These are phyloP conservation scores for Rhea americana DNA, from an alignment of 2,113 vertebrate genomes.

Conservation along the genomic window DNA sequence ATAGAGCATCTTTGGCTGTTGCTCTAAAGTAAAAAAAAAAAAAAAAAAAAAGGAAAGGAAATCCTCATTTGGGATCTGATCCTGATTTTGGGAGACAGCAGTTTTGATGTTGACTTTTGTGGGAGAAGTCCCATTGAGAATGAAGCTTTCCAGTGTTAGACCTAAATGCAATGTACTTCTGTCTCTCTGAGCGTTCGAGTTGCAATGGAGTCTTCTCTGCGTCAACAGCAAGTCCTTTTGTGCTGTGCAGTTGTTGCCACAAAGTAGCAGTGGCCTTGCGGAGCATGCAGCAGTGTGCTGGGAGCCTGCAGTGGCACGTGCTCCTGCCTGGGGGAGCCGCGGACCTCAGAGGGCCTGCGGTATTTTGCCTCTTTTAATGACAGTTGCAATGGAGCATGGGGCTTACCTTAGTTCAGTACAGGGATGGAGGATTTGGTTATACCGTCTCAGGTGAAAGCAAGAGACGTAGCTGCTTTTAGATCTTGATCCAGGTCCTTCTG, in stretches of 20 bases:
- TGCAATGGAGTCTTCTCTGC: not conserved
- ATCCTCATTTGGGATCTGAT: not conserved
- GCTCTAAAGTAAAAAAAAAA: too few species aligned
- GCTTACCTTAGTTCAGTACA: not conserved
- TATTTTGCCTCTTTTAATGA: not conserved
- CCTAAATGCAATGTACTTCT: accelerated
- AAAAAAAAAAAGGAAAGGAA: not conserved
- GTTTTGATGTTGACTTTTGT: not conserved
- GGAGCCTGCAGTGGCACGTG: not conserved
- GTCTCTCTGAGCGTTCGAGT: not conserved
- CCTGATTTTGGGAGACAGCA: not conserved
- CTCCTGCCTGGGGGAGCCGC: accelerated
- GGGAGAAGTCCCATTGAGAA: not conserved
- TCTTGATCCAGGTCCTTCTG: not conserved
- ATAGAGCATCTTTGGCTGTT: not conserved
- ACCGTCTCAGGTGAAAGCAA: not conserved
- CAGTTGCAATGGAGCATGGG: not conserved
- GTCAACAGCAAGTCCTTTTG: too few species aligned
- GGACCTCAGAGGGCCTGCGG: not conserved
- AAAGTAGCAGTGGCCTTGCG: accelerated
- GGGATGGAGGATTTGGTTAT: not conserved
- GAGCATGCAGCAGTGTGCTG: accelerated
- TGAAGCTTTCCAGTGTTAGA: not conserved
- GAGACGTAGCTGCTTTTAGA: not conserved
- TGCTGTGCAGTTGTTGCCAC: not conserved